Percentiles rank a stretch among this genome's conserved stretches.
These are phyloP conservation scores for Okapia johnstoni DNA, from an alignment of 2,113 vertebrate species.

Conservation along the genomic window DNA sequence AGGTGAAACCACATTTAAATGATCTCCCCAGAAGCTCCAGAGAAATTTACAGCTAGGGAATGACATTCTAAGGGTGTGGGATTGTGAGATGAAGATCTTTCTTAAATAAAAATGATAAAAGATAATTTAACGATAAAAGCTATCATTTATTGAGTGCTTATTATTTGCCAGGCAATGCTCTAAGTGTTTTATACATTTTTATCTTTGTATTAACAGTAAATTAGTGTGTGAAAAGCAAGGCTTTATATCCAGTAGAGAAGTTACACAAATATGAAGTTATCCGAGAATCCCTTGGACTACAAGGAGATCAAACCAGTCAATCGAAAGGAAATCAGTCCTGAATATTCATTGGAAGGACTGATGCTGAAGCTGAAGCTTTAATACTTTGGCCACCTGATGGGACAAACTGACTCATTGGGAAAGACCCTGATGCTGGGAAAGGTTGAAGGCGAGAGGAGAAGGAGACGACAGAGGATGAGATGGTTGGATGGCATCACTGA, in stretches of 20 bases:
- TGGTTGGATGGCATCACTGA: neutral
- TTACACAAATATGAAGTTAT: neutral
- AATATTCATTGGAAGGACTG: neutral
- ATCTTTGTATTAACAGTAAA: neutral
- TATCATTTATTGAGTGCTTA: neutral
- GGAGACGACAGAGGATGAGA: neutral
- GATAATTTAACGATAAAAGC: slow-evolving; percentile 22
- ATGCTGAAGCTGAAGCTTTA: neutral
- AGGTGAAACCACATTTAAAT: slow-evolving; percentile 18
- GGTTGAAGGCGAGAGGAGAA: neutral
- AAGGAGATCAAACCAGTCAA: neutral
- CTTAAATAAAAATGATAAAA: neutral
- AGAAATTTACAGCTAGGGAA: neutral
- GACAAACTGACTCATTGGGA: neutral
- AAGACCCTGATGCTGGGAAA: neutral
- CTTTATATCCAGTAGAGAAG: neutral
- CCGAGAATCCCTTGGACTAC: neutral
- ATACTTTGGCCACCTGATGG: neutral
- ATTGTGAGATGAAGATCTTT: neutral
- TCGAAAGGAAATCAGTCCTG: neutral
- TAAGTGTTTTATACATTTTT: neutral
- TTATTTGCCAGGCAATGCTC: neutral
- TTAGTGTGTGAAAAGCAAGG: slow-evolving; percentile 20
- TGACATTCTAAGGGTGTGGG: neutral
- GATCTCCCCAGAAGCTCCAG: neutral